Evolutionary conservation across 2,888 invertebrate species (phyloP).

Genomic region (Clistopyga incitator): DNA sequence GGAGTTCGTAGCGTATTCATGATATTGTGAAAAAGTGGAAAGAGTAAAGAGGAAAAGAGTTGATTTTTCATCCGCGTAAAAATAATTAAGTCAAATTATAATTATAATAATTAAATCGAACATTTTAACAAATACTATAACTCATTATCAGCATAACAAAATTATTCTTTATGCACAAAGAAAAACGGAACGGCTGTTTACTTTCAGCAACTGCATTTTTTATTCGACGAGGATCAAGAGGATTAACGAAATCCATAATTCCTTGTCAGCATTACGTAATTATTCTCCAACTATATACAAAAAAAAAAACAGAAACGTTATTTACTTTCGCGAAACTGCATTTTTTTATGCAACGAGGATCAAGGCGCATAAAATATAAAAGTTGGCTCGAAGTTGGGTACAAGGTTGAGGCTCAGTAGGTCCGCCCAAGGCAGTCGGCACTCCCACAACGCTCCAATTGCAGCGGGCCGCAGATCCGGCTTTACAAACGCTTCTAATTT

Average conservation of each 20-base stretch:
- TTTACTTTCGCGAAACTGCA: not conserved
- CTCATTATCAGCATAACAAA: too few relatives aligned
- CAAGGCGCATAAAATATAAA: not conserved
- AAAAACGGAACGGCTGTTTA: not conserved
- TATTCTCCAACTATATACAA: not conserved
- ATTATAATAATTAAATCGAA: not conserved
- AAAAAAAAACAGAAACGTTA: not conserved
- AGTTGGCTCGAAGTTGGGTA: conserved; percentile 30
- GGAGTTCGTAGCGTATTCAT: not conserved
- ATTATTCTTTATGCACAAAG: not conserved
- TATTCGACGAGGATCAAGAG: not conserved
- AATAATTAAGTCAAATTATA: too few relatives aligned
- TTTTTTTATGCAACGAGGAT: not conserved
- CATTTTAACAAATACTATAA: not conserved
- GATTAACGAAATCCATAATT: not conserved
- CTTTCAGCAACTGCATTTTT: not conserved
- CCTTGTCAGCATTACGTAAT: too few relatives aligned
- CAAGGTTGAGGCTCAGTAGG: conserved; percentile 53
- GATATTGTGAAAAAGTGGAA: not conserved
- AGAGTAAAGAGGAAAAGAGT: not conserved
- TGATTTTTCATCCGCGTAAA: not conserved
- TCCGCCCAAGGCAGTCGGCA: conserved; percentile 49
- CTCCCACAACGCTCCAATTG: conserved; percentile 60
- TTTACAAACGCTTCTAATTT: conserved; percentile 55
- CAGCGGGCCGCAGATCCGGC: conserved; percentile 62